Evolutionary conservation across 2,888 invertebrate species (phyloP), one percentile per base, ranked within the genome.

Genomic region (Mesopsocus fuscifrons): DNA sequence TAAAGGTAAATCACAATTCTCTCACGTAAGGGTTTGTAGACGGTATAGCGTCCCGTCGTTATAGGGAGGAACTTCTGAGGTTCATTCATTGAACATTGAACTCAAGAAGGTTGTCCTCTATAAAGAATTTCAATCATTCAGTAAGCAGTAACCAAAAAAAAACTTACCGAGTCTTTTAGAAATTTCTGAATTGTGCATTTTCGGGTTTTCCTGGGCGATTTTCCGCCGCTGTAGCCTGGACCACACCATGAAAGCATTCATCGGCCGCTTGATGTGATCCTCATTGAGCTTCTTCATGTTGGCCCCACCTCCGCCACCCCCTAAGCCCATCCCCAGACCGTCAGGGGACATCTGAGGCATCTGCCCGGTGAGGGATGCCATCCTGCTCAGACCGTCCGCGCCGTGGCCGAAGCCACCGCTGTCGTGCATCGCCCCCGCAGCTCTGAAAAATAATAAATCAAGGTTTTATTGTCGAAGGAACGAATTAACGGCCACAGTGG

Each of bases 191-290:
- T 84, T 84, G 61, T 84, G 84, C 84, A 84, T 83, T 61, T 82
- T 92, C 52, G 92, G 92, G 59, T 92, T 91, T 53, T 92, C 89
- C 62, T 84, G 74, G 1, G 92, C 88, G 55, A 94, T 92, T 62
- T 89, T 87, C 43, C 88, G 72, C 13, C 92, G 67, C 60, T 92
- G 89, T 32, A 88, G 78, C 33, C 91, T 66, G 3, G 91, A 89
- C 92, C 92, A 92, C 22, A 87, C 92, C 91, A 94, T 94, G 64
- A 94, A 94, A 0, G 94, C 92, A 65, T 94, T 94, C 94, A 95
- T 94, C 2, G 94, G 94, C 16, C 94, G 68, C 62, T 94, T 95
- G 56, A 95, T 89, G 62, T 91, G 88, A 8, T 74, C 77, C 53
- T 81, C 80, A 31, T 38, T 38, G 18, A 38, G 17, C 21, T 38